Evolutionary conservation across 2,888 invertebrate genomes (phyloP), one percentile per base, ranked within the genome.

Genomic region (Ptilodon capucinus): DNA sequence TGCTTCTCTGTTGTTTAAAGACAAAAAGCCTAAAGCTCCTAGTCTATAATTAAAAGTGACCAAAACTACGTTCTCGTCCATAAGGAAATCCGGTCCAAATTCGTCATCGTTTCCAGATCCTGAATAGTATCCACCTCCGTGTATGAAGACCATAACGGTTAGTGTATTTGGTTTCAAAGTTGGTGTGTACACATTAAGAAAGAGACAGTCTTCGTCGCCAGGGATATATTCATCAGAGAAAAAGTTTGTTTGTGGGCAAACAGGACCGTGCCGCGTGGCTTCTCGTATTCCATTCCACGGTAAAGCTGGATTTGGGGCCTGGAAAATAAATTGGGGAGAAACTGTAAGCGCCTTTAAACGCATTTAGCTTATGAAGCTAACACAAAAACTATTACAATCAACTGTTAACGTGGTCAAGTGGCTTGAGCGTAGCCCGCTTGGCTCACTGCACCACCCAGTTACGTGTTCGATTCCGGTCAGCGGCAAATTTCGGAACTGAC

Each of bases 21-120:
- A 91, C 1, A 93, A 68, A 54, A 92, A 93, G 1, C 92, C 92
- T 5, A 92, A 58, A 0, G 82, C 79, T 0, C 90, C 91, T 5
- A 80, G 52, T 49, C 92, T 74, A 52, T 90, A 92, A 61, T 92
- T 92, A 0, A 92, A 54, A 0, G 92, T 92, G 1, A 65, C 65
- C 1, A 64, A n/a, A 23, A 64, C 25, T 0, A 64, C 60, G 11
- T 40, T 42, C 17, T 55, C 35, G 6, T 49, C 47, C 0, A 65
- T 14, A 1, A 65, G 43, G 23, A 64, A 62, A 45, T 62, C 60
- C 13, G 81, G 79, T 0, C 75, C 78, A 35, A 68, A 72, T 1
- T 62, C 17, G 14, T 59, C 49, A 5, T 64, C 63, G 43, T 78
- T 65, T 13, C 78, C 76, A 23, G 68, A 71, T 4, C 78, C 79